phyloP scores from a whole-genome alignment of 2,888 invertebrate genomes.

The Apamea sordens region DNA sequence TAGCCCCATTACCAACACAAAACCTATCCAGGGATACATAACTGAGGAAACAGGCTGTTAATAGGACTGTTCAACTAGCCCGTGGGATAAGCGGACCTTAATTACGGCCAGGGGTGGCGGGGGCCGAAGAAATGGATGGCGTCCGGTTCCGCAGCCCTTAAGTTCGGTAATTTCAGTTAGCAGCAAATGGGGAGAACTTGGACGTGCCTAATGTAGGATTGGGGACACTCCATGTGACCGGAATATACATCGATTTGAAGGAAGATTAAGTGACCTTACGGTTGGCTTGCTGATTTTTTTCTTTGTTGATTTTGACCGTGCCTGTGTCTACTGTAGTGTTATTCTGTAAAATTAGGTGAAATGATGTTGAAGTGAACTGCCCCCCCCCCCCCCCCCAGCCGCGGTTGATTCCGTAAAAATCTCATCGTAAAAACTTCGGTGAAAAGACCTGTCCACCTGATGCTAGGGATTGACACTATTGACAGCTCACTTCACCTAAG shows the following conservation, averaged over 20 bases:
- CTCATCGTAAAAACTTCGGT: background rate
- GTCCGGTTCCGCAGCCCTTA: slow-evolving; percentile 73
- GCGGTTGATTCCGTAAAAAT: too few relatives aligned
- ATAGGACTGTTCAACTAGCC: slow-evolving; percentile 67
- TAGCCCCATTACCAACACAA: slow-evolving; percentile 33
- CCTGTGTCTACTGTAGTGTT: background rate
- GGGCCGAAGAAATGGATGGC: slow-evolving; percentile 76
- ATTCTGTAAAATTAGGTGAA: background rate
- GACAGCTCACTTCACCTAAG: background rate
- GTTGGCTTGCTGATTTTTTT: slow-evolving; percentile 16
- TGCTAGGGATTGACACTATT: too few relatives aligned
- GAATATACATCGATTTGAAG: slow-evolving; percentile 54
- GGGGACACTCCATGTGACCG: slow-evolving; percentile 58
- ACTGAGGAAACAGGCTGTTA: slow-evolving; percentile 64
- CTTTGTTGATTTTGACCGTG: background rate
- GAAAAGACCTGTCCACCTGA: background rate
- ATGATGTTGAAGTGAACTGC: background rate
- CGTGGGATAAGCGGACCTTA: slow-evolving; percentile 74
- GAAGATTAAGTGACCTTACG: slow-evolving; percentile 29
- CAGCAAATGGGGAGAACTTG: slow-evolving; percentile 75
- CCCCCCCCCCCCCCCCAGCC: background rate
- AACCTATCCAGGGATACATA: slow-evolving; percentile 52
- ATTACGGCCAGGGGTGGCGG: slow-evolving; percentile 69
- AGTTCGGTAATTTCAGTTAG: slow-evolving; percentile 79
- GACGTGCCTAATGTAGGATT: slow-evolving; percentile 73